Evolutionary conservation across 1,140 invertebrate genomes (phyloP).

Genomic region (Lepidotrigona ventralis): DNA sequence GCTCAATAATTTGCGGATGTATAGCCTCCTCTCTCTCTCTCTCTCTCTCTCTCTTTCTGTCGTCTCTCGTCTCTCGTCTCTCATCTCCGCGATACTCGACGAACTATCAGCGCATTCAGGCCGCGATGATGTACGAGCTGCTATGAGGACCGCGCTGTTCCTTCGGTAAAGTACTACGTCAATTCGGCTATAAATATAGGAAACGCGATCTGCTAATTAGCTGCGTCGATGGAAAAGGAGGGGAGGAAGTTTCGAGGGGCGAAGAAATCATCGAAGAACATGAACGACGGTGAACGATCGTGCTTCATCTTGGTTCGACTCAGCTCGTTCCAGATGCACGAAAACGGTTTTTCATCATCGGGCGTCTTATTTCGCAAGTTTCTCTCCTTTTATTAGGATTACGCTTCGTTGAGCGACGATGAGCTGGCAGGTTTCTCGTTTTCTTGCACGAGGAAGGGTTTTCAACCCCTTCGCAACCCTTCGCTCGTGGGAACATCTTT

Average conservation of each 20-base stretch:
- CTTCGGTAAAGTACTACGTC: neutral
- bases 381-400: neutral
- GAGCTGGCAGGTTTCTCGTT: neutral
- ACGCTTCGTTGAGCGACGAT: neutral
- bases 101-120: slow-evolving; percentile 33
- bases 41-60: neutral
- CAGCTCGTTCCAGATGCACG: neutral
- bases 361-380: neutral
- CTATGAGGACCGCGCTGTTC: neutral
- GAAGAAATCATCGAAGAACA: neutral
- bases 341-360: neutral
- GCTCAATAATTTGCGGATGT: slow-evolving; percentile 41
- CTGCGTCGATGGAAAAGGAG: too few relatives aligned
- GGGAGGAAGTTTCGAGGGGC: neutral
- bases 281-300: neutral
- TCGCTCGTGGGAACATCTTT: too few relatives aligned
- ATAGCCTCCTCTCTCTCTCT: neutral
- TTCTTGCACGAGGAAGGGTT: neutral
- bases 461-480: too few relatives aligned
- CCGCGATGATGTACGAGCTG: slow-evolving; percentile 19
- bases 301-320: neutral
- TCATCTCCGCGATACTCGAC: slow-evolving; percentile 28
- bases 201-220: slow-evolving; percentile 22
- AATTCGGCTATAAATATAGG: slow-evolving; percentile 18
- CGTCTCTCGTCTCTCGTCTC: neutral